These are phyloP conservation scores for Petrocephalus schoutedeni DNA, from an alignment of 2,797 vertebrate species.

Conservation along the genomic window DNA sequence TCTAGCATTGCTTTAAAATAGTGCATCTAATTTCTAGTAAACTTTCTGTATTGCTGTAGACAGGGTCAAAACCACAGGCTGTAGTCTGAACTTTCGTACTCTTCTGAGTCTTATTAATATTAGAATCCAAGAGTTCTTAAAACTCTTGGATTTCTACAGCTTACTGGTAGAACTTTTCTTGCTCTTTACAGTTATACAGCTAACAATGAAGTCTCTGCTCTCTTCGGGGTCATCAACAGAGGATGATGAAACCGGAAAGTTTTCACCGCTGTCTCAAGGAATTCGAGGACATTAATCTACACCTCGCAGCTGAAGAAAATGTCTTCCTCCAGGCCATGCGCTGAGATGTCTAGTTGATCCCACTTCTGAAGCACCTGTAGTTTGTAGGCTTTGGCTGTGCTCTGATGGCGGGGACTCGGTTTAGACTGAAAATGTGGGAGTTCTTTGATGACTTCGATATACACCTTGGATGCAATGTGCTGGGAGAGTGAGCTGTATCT, in stretches of 20 bases:
- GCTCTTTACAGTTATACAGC: not conserved
- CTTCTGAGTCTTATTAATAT: slow-evolving; percentile 3
- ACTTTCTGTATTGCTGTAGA: not conserved
- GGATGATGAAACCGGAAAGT: not conserved
- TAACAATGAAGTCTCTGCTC: not conserved
- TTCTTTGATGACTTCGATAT: slow-evolving; percentile 1
- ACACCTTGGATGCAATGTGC: not conserved
- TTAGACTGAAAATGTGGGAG: slow-evolving; percentile 6
- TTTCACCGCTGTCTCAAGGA: not conserved
- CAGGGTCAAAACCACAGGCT: not conserved
- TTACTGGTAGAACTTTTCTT: not conserved
- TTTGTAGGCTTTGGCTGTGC: not conserved
- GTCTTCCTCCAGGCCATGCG: not conserved
- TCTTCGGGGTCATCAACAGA: not conserved
- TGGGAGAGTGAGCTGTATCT: not conserved
- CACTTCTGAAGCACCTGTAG: not conserved
- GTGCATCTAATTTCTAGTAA: slow-evolving; percentile 2
- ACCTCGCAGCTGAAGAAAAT: not conserved
- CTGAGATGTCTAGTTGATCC: not conserved
- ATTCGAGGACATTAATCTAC: not conserved
- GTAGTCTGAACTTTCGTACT: not conserved
- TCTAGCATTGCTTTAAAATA: slow-evolving; percentile 1
- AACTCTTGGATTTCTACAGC: not conserved
- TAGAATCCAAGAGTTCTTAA: not conserved
- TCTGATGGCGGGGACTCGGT: not conserved